phyloP scores from a whole-genome alignment of 2,797 vertebrate genomes.

The Dryobates pubescens region DNA sequence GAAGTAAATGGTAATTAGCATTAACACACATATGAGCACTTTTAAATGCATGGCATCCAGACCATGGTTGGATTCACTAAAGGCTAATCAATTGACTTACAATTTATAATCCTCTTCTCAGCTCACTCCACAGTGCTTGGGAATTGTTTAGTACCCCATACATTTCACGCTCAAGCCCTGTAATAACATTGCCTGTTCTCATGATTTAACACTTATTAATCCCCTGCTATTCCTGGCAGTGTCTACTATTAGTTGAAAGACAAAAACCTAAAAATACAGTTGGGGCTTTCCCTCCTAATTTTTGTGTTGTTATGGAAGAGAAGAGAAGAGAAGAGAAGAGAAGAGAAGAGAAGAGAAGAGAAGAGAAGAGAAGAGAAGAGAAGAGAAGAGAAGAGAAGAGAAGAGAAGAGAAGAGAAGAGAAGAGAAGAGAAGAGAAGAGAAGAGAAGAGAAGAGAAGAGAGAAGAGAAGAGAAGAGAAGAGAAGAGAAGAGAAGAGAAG shows the following conservation, averaged over 20 bases:
- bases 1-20: slow-evolving; percentile 9
- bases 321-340: no score
- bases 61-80: neutral
- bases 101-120: slow-evolving; percentile 31
- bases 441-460: no score
- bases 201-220: slow-evolving; percentile 28
- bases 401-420: no score
- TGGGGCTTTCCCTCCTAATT: neutral
- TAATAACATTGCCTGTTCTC: slow-evolving; percentile 14
- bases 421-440: no score
- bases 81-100: slow-evolving; percentile 8
- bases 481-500: no score
- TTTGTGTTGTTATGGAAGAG: neutral
- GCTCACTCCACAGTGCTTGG: neutral
- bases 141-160: slow-evolving; percentile 28
- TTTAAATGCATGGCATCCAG: neutral
- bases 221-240: slow-evolving; percentile 1
- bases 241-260: neutral
- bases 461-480: no score
- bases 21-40: slow-evolving; percentile 2
- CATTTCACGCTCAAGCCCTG: neutral
- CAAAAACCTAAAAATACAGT: neutral
- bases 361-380: no score
- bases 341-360: no score
- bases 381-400: no score